phyloP scores from a whole-genome alignment of 2,888 invertebrate species.

The Digitonthophagus gazella region DNA sequence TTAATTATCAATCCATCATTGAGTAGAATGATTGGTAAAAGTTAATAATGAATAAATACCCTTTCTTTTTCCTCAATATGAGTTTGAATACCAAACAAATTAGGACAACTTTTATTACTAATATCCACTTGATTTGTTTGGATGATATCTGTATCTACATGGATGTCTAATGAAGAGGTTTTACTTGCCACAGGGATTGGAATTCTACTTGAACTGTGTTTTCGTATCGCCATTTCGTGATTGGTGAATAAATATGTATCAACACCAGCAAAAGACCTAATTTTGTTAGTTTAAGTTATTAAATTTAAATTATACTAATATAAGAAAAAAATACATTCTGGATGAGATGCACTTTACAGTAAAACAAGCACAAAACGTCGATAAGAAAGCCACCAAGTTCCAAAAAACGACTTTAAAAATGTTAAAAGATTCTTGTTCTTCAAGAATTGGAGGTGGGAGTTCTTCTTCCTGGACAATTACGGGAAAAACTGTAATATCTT shows the following conservation, averaged over 20 bases:
- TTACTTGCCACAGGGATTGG: slow-evolving; percentile 23
- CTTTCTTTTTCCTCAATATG: no score
- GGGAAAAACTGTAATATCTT: no score
- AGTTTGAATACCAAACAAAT: slow-evolving; percentile 16
- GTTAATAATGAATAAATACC: no score
- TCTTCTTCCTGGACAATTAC: slow-evolving; percentile 3
- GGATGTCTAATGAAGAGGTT: slow-evolving; percentile 25
- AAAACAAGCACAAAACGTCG: slow-evolving; percentile 24
- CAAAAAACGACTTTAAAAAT: slow-evolving; percentile 19
- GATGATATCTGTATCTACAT: background rate
- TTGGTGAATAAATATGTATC: background rate
- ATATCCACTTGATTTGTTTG: slow-evolving; percentile 5
- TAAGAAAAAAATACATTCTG: no score
- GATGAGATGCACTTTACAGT: slow-evolving; percentile 18
- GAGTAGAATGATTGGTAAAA: background rate
- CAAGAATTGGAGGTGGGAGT: background rate
- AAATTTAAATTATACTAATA: no score
- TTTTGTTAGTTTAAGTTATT: background rate
- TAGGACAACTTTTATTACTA: slow-evolving; percentile 24
- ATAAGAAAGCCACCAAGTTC: slow-evolving; percentile 23
- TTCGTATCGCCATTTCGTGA: slow-evolving; percentile 5
- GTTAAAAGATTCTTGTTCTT: slow-evolving; percentile 8
- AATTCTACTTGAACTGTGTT: slow-evolving; percentile 22
- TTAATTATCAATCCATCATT: no score
- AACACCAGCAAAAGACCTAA: background rate